Conservation (phyloP, 2,113 vertebrate genomes). For the Anarhynchus alexandrinus region DNA sequence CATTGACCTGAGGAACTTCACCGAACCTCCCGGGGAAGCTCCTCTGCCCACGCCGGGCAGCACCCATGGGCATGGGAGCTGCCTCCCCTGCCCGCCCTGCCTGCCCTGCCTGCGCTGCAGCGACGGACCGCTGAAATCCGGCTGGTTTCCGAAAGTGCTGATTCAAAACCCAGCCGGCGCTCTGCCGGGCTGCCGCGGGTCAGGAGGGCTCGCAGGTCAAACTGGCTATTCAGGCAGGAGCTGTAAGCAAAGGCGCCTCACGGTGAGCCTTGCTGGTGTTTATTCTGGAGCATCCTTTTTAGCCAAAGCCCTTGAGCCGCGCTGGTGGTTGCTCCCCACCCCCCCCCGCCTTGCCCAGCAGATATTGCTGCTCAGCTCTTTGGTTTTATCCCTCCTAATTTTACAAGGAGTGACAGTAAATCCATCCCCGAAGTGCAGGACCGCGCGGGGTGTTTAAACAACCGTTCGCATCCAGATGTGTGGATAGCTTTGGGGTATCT, state of each 20-base stretch:
- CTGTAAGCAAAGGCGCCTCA: not conserved
- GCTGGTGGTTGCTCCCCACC: not conserved
- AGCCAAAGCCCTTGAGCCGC: not conserved
- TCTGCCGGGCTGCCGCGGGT: accelerated
- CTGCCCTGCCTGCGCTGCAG: not conserved
- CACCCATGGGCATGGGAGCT: not conserved
- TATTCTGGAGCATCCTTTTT: not conserved
- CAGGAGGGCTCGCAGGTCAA: not conserved
- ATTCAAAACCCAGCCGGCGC: not conserved
- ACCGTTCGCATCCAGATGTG: not conserved
- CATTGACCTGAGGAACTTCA: not conserved
- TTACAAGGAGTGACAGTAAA: conserved; percentile 36
- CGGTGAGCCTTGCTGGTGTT: not conserved
- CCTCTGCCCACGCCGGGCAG: not conserved
- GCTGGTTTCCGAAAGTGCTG: not conserved
- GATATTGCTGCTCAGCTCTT: not conserved
- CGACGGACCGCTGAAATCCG: not conserved
- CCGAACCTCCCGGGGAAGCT: not conserved
- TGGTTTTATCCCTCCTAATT: conserved; percentile 23
- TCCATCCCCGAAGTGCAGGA: not conserved
- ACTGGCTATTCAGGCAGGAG: not conserved
- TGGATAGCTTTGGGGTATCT: conserved; percentile 29
- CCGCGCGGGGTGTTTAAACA: not conserved
- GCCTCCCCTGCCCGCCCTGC: not conserved
- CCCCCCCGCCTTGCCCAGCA: not conserved